Evolutionary conservation across 2,113 vertebrate species (phyloP), one percentile per base, ranked within the genome.

Genomic region (Poeciliopsis occidentalis): DNA sequence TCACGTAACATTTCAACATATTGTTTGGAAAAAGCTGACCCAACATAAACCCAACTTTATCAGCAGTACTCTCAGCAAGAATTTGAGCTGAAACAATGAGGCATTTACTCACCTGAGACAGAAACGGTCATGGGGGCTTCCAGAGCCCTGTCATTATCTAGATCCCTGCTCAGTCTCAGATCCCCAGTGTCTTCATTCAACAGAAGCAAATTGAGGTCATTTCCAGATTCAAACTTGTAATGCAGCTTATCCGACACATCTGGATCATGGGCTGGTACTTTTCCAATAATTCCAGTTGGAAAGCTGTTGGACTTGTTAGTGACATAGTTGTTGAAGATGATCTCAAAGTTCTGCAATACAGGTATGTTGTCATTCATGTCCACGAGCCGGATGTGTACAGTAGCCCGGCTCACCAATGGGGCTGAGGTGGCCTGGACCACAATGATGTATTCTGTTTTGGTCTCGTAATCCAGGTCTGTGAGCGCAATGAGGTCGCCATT

Each of bases 271-370:
- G 97, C 98, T 0, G 97, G 98, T 34, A 99, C 95, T 86, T 94
- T 98, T 64, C 98, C 98, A 5, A 99, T 99, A 64, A 98, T 95
- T 0, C 97, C 97, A 0, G 95, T 92, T 2, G 98, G 98, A 84
- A 99, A 99, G 86, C 97, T 99, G 87, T 96, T 97, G 80, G 98
- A 98, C 78, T 97, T 98, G 85, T 98, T 98, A 79, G 97, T 98
- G 85, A 98, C 93, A 0, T 99, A 99, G 94, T 99, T 97, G 89
- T 99, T 99, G 90, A 99, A 99, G 76, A 99, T 96, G 63, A 99
- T 98, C 93, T 99, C 96, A 92, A 99, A 99, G 91, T 99, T 88
- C 0, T 96, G 94, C 81, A 99, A 88, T 72, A 96, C 92, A 0
- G 98, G 98, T 0, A 88, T 57, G 54, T 99, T 99, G 92, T 99